Evolutionary conservation across 92 coral and sea anemone species (phyloP), one percentile per base, ranked within the genome.

Genomic region (Phenganax stokvisi): DNA sequence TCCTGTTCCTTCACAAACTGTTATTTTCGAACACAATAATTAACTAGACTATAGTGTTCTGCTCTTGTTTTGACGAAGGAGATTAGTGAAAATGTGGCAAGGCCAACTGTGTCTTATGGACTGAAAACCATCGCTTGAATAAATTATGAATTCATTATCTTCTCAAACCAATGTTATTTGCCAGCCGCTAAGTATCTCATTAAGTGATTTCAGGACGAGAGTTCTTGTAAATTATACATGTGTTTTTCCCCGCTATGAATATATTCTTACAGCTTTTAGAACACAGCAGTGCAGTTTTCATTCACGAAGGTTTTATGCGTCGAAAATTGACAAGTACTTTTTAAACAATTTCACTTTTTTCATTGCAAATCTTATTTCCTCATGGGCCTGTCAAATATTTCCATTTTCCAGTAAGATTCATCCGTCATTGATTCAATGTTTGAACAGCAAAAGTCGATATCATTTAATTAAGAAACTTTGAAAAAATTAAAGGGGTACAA

Each of bases 71-170:
- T 68, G 13, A 37, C 12, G 16, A 11, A 68, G 11, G 73, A 30
- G 53, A 12, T 68, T 30, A 27, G 47, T 20, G 47, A 27, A 66
- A 66, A 25, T 72, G 57, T 16, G 59, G 59, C 57, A 0, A 13
- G 59, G 11, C 77, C 61, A 56, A 54, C 27, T 44, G 56, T 11
- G 30, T 17, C 61, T 30, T 75, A 65, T 17, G 54, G 59, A 28
- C n/a, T 13, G 12, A 76, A 31, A 28, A 76, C 11, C 71, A 30
- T 44, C 28, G n/a, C 53, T 59, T 57, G 29, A 69, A 57, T 76
- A 76, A 75, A 56, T 76, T 58, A 59, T 76, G 81, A 59, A n/a
- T 59, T 57, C 55, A 76, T 76, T 76, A 69, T 69, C n/a, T 69
- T 69, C 12, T 4, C 20, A 69, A 0, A 9, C 53, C 20, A 16